Conservation (phyloP, 53 echinoderm and acorn worm species). For the Paelopatides confundens region DNA sequence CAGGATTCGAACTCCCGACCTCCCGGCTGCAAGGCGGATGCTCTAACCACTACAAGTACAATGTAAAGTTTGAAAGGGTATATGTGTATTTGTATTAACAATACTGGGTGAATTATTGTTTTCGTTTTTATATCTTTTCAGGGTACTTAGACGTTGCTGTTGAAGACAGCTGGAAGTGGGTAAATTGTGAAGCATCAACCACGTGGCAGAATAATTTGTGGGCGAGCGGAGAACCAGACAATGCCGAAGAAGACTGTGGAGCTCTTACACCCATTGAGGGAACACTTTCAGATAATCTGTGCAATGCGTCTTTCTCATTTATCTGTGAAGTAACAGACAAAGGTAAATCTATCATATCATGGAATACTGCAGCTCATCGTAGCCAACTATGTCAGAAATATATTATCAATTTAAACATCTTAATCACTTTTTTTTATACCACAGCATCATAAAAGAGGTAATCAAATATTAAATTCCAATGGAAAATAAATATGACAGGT, state of each 20-base stretch:
- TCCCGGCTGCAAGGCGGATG: too few relatives aligned
- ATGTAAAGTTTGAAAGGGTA: too few relatives aligned
- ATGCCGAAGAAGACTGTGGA: slow-evolving; percentile 72
- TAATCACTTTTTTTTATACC: too few relatives aligned
- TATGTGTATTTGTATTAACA: too few relatives aligned
- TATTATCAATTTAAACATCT: too few relatives aligned
- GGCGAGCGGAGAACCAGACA: slow-evolving; percentile 70
- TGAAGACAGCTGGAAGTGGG: slow-evolving; percentile 87
- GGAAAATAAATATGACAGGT: too few relatives aligned
- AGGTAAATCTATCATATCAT: too few relatives aligned
- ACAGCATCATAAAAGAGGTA: neutral
- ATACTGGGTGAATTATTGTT: neutral
- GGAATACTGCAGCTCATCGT: too few relatives aligned
- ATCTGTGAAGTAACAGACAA: slow-evolving; percentile 85
- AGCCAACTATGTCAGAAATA: too few relatives aligned
- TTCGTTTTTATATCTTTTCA: neutral
- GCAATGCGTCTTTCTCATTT: slow-evolving; percentile 52
- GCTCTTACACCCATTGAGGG: slow-evolving; percentile 36
- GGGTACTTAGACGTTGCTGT: slow-evolving; percentile 83
- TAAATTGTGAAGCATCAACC: slow-evolving; percentile 70
- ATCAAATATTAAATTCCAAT: too few relatives aligned
- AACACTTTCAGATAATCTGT: slow-evolving; percentile 53
- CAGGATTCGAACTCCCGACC: too few relatives aligned
- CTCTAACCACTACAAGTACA: too few relatives aligned
- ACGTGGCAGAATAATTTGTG: slow-evolving; percentile 83